Evolutionary conservation across 2,113 vertebrate genomes (phyloP).

Genomic region (Cynoglossus semilaevis): DNA sequence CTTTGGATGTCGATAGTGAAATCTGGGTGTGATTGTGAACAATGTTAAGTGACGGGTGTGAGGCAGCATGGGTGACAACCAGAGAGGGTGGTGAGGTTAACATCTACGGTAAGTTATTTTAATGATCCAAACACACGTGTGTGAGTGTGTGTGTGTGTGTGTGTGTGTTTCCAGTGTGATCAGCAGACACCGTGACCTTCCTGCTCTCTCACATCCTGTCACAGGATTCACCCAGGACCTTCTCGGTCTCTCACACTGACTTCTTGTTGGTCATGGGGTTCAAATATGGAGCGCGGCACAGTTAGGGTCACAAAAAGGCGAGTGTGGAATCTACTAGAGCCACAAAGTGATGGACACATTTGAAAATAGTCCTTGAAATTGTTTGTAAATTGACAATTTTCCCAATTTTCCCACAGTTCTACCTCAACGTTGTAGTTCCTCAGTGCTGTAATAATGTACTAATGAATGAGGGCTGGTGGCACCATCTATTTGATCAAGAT

Average conservation of each 20-base stretch:
- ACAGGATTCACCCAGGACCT: conserved; percentile 21
- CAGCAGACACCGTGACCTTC: conserved; percentile 24
- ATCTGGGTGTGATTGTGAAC: conserved; percentile 32
- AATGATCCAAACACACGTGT: conserved; percentile 8
- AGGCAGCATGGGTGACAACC: background rate
- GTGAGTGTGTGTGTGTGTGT: background rate
- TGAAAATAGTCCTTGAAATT: too few relatives aligned
- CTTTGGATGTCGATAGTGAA: conserved; percentile 15
- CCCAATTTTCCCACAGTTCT: too few relatives aligned
- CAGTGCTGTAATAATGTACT: too few relatives aligned
- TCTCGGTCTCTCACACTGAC: conserved; percentile 9
- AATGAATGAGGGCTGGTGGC: too few relatives aligned
- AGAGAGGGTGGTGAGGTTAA: conserved; percentile 34
- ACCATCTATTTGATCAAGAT: too few relatives aligned
- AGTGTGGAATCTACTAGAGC: too few relatives aligned
- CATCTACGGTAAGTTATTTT: conserved; percentile 55
- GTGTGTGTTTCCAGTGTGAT: conserved; percentile 22
- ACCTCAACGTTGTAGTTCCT: too few relatives aligned
- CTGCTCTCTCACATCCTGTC: conserved; percentile 45
- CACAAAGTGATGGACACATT: too few relatives aligned
- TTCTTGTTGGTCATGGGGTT: background rate
- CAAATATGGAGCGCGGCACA: background rate
- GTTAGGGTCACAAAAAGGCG: background rate
- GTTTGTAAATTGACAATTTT: too few relatives aligned
- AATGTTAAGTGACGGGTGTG: conserved; percentile 51